Base-by-base conservation (phyloP, 2,113 vertebrate genomes). In the Epinephelus lanceolatus region DNA sequence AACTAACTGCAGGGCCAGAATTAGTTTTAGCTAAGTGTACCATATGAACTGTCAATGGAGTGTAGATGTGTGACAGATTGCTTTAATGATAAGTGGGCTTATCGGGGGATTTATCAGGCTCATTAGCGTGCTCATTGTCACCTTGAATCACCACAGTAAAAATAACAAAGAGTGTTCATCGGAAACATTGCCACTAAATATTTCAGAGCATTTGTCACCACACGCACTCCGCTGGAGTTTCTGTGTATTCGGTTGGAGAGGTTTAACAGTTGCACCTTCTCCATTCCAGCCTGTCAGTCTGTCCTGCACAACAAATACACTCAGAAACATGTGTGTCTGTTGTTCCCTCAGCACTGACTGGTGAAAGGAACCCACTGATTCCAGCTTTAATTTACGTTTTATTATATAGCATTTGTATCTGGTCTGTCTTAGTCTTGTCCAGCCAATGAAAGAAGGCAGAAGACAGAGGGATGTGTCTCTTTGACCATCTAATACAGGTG, bases 261-360 rank as follows among this genome's bases (percentile, higher is more conserved):
- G 23, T 60, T 37, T 63, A 33, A 62, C 47, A 68, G 67, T 45
- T n/a, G 51, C 61, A 51, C n/a, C 52, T 55, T 53, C 17, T 61
- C 55, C 33, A 84, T 78, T 69, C 51, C 62, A 63, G 40, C 55
- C 62, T 71, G 62, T 84, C 70, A 75, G n/a, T 25, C 40, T 27
- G 23, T 51, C 12, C 75, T 30, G 17, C 15, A 14, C 45, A 21
- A 27, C 12, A 23, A 61, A 65, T 51, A 83, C 27, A 5, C 63
- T 18, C 15, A 23, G 37, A 80, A 55, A 80, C 47, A 72, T 81
- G 45, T 62, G 23, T 62, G 19, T n/a, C 37, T 61, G 21, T 68
- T 80, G 37, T 27, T 51, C 14, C 23, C 21, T 18, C 14, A 37
- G 47, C 47, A 45, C 42, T 45, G 42, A 2, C 42, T 8, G 9